Evolutionary conservation across 2,113 vertebrate genomes (phyloP).

Genomic region (Lasiurus borealis): DNA sequence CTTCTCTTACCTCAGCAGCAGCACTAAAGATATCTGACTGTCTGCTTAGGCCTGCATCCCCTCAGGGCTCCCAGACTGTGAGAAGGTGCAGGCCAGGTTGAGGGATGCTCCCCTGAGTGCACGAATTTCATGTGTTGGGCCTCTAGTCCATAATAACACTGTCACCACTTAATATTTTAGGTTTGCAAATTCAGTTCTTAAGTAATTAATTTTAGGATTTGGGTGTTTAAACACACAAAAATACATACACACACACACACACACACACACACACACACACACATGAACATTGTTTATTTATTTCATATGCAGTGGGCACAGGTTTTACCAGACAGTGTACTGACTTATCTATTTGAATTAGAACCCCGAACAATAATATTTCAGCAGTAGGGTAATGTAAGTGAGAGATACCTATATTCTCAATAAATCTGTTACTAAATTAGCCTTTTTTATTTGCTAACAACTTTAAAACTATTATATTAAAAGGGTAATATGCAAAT

Average conservation of each 20-base stretch:
- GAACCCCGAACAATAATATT: neutral
- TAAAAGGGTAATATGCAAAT: too few relatives aligned
- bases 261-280: too few relatives aligned
- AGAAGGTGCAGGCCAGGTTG: too few relatives aligned
- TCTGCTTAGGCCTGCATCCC: too few relatives aligned
- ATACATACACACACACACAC: neutral
- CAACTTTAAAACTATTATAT: neutral
- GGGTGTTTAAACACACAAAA: neutral
- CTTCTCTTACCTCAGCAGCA: too few relatives aligned
- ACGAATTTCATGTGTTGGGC: too few relatives aligned
- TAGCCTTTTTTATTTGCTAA: neutral
- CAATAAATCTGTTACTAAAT: neutral
- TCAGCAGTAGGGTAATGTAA: neutral
- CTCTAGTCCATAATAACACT: constrained; percentile 33
- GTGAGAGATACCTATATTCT: neutral
- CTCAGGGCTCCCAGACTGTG: too few relatives aligned
- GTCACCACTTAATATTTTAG: constrained; percentile 76
- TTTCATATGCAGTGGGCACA: neutral
- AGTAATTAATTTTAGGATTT: constrained; percentile 42
- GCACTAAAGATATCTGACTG: too few relatives aligned
- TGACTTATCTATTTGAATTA: constrained; percentile 17
- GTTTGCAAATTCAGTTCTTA: constrained; percentile 62
- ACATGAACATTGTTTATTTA: neutral
- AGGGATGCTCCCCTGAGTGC: too few relatives aligned
- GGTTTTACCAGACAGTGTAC: neutral